Percentiles rank a stretch among this genome's conserved stretches.
phyloP scores from a whole-genome alignment of 2,113 vertebrate genomes.

The Anas platyrhynchos region DNA sequence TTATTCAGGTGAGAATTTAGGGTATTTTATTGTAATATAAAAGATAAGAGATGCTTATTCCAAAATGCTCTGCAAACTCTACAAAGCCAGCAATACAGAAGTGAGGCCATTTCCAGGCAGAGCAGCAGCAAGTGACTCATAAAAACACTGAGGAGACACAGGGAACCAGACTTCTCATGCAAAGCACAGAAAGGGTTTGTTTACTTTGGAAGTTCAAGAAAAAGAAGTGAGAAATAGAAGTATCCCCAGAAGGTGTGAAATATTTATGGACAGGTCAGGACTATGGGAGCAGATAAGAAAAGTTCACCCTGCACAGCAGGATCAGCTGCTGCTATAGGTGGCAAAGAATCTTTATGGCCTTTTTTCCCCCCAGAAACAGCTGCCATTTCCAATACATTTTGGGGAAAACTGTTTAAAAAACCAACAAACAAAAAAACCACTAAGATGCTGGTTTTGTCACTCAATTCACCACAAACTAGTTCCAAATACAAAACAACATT shows the following conservation, averaged over 20 bases:
- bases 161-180: not conserved
- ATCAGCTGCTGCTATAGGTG: not conserved
- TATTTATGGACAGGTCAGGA: not conserved
- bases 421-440: not conserved
- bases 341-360: not conserved
- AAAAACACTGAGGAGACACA: not conserved
- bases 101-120: not conserved
- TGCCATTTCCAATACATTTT: not conserved
- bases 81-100: not conserved
- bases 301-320: not conserved
- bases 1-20: not conserved
- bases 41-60: not conserved
- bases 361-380: too few species aligned
- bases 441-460: not conserved
- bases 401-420: not conserved
- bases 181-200: not conserved
- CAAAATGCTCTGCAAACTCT: not conserved
- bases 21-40: not conserved
- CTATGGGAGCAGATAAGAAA: not conserved
- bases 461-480: not conserved
- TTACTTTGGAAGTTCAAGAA: not conserved
- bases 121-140: not conserved
- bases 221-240: not conserved
- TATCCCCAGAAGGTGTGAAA: not conserved
- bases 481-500: not conserved